Evolutionary conservation across 2,113 vertebrate species (phyloP), one percentile per base, ranked within the genome.

Genomic region (Chaenogobius annularis): DNA sequence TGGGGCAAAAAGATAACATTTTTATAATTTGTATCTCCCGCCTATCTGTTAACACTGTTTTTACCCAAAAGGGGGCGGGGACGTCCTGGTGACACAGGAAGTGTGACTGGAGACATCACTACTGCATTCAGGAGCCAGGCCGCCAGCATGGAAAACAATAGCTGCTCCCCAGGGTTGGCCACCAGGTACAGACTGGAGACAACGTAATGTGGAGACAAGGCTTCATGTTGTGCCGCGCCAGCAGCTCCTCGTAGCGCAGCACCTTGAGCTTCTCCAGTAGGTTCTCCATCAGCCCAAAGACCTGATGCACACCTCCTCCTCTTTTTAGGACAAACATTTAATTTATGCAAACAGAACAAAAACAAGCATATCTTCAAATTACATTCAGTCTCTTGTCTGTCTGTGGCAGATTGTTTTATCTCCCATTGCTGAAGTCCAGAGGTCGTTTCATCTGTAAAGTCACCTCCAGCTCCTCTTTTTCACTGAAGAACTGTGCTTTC

Each of bases 141-240:
- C 0, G 98, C 94, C 1, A 98, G 91, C 0, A 91, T 90, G 70
- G 94, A 95, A 86, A 99, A 99, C 95, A 97, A 94, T 92, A 98
- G 98, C 87, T 99, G 97, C 87, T 99, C 97, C 0, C 98, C 97
- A 0, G 97, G 92, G 61, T 99, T 99, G 72, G 93, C 95, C 10
- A 92, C 89, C 76, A 97, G 85, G 65, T 83, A 91, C 0, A 91
- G 83, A 68, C 90, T 92, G 55, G 91, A 90, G 0, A 97, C 97
- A 74, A 99, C 98, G 87, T 98, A 98, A 73, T 91, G 89, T 66
- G 96, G 96, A 84, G 93, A 95, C 1, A 95, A 86, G 12, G 91
- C 81, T 96, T 96, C 94, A 98, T 95, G 90, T 96, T 96, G 92
- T 95, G 95, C 62, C 92, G 96, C 54, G 82, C 72, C 73, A 98